Conservation (phyloP, 2,888 invertebrate species). For the Chrysopilus asiliformis region DNA sequence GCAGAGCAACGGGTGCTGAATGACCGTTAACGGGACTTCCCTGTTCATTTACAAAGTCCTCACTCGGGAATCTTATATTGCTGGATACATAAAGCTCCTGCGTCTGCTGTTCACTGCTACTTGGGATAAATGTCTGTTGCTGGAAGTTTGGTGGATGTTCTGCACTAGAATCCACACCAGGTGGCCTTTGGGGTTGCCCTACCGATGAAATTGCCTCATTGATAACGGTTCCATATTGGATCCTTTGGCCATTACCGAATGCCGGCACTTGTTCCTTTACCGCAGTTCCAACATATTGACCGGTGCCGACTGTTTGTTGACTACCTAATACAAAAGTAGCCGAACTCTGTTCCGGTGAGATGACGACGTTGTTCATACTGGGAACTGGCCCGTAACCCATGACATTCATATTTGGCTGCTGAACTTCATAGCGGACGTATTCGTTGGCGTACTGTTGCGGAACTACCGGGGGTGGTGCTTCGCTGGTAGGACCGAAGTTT, state of each 20-base stretch:
- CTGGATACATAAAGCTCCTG: slow-evolving; percentile 30
- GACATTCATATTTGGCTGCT: slow-evolving; percentile 27
- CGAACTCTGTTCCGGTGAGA: slow-evolving; percentile 48
- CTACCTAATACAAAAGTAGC: slow-evolving; percentile 51
- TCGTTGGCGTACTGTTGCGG: slow-evolving; percentile 22
- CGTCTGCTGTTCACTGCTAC: slow-evolving; percentile 20
- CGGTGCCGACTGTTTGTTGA: slow-evolving; percentile 43
- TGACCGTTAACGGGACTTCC: slow-evolving; percentile 19
- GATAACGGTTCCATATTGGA: slow-evolving; percentile 31
- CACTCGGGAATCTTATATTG: slow-evolving; percentile 32
- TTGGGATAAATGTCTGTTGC: slow-evolving; percentile 8
- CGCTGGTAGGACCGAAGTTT: neutral
- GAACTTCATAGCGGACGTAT: slow-evolving; percentile 34
- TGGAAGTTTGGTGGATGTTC: slow-evolving; percentile 17
- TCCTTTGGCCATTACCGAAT: slow-evolving; percentile 29
- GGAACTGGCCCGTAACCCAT: slow-evolving; percentile 35
- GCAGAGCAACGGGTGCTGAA: neutral
- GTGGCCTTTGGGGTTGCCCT: slow-evolving; percentile 5
- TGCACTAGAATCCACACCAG: neutral
- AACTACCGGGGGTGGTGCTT: slow-evolving; percentile 4
- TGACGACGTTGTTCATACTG: slow-evolving; percentile 49
- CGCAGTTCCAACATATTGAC: slow-evolving; percentile 36
- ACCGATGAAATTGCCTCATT: slow-evolving; percentile 25
- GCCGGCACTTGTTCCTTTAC: slow-evolving; percentile 37
- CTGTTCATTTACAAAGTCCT: slow-evolving; percentile 26